Evolutionary conservation across 2,888 invertebrate species (phyloP).

Genomic region (Apamea monoglypha): DNA sequence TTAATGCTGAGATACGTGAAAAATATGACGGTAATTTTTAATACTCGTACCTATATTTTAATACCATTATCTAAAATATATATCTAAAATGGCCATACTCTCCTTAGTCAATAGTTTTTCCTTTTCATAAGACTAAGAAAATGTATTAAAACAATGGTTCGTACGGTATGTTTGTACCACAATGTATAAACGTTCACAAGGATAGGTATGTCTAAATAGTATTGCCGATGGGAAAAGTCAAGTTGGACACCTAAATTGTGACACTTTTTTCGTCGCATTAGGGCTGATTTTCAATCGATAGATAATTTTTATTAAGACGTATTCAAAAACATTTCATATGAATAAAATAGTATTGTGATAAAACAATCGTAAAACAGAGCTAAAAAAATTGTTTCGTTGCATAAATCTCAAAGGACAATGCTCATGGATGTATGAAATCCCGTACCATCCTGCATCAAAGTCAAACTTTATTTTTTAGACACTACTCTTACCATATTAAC

Average conservation of each 20-base stretch:
- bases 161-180: not conserved
- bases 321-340: too few relatives aligned
- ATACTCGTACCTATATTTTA: too few relatives aligned
- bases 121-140: not conserved
- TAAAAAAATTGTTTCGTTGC: too few relatives aligned
- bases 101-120: not conserved
- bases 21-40: constrained; percentile 34
- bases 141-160: not conserved
- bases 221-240: not conserved
- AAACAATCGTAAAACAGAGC: not conserved
- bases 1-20: constrained; percentile 44
- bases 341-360: not conserved
- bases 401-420: too few relatives aligned
- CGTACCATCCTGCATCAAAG: too few relatives aligned
- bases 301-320: too few relatives aligned
- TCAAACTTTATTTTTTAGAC: too few relatives aligned
- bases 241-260: not conserved
- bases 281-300: too few relatives aligned
- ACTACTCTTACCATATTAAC: too few relatives aligned
- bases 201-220: not conserved
- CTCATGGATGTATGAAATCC: too few relatives aligned
- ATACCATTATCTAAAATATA: not conserved
- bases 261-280: too few relatives aligned
- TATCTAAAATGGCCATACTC: not conserved
- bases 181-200: not conserved